A percentile compares a stretch with the other conserved stretches of the same genome.
These are phyloP conservation scores for Odocoileus virginianus DNA, from an alignment of 2,113 vertebrate genomes.

Conservation along the genomic window DNA sequence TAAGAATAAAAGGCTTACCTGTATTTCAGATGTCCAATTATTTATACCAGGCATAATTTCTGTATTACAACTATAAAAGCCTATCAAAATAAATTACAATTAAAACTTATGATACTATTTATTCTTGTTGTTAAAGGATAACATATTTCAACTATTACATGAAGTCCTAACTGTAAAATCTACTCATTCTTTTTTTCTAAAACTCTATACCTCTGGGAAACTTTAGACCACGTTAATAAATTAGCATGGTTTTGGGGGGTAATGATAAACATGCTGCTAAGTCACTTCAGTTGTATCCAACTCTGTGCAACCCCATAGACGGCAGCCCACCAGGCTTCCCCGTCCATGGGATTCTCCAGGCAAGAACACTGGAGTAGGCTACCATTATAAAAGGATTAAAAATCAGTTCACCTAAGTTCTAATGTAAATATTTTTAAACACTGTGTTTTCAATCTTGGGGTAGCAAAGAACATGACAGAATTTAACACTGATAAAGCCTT, in stretches of 20 bases:
- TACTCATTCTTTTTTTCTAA: not conserved
- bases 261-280: not conserved
- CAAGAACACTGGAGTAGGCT: too few species aligned
- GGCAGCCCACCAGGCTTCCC: too few species aligned
- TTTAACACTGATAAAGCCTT: not conserved
- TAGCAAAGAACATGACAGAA: not conserved
- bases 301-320: too few species aligned
- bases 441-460: not conserved
- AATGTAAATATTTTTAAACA: not conserved
- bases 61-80: slow-evolving; percentile 98
- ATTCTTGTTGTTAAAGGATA: not conserved
- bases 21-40: slow-evolving; percentile 96
- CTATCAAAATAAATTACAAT: slow-evolving; percentile 77
- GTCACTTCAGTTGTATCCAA: too few species aligned
- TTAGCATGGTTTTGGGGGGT: not conserved
- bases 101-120: not conserved
- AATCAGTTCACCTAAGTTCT: not conserved
- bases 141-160: slow-evolving; percentile 7
- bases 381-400: not conserved
- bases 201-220: not conserved
- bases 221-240: not conserved
- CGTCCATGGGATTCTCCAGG: too few species aligned
- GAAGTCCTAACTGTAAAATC: not conserved
- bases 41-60: slow-evolving; percentile 98
- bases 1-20: slow-evolving; percentile 81